Evolutionary conservation across 2,797 vertebrate genomes (phyloP).

Genomic region (Notolepis coatsorum): DNA sequence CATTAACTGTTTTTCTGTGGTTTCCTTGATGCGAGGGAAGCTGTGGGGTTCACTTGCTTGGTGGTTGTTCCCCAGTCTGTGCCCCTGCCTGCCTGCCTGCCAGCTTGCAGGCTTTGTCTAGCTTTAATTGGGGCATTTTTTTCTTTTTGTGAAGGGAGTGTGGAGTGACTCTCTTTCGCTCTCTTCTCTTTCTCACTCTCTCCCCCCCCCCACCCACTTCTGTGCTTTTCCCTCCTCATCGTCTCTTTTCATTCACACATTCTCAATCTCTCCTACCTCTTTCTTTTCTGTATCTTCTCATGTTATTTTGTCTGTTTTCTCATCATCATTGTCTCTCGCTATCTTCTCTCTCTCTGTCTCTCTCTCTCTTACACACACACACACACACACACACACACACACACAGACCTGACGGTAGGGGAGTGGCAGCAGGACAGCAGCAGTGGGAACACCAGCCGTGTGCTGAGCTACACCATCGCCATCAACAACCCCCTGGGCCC

Average conservation of each 20-base stretch:
- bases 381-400: too few species aligned
- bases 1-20: not conserved
- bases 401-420: slow-evolving; percentile 86
- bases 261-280: too few species aligned
- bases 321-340: too few species aligned
- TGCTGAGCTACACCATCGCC: slow-evolving; percentile 91
- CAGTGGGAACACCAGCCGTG: slow-evolving; percentile 84
- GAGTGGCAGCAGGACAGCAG: slow-evolving; percentile 88
- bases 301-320: not conserved
- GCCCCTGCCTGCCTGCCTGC: slow-evolving; percentile 34
- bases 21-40: slow-evolving; percentile 27
- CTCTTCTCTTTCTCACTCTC: not conserved
- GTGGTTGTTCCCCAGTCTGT: slow-evolving; percentile 34
- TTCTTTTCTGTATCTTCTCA: not conserved
- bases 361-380: too few species aligned
- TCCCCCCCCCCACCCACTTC: not conserved
- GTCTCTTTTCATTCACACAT: too few species aligned
- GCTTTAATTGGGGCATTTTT: slow-evolving; percentile 59
- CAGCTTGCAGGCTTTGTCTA: slow-evolving; percentile 42
- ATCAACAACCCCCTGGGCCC: slow-evolving; percentile 93
- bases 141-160: slow-evolving; percentile 26
- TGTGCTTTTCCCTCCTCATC: not conserved
- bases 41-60: slow-evolving; percentile 12
- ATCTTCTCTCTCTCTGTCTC: not conserved
- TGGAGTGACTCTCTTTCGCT: slow-evolving; percentile 1